Evolutionary conservation across 2,888 invertebrate genomes (phyloP).

Genomic region (Arctia plantaginis): DNA sequence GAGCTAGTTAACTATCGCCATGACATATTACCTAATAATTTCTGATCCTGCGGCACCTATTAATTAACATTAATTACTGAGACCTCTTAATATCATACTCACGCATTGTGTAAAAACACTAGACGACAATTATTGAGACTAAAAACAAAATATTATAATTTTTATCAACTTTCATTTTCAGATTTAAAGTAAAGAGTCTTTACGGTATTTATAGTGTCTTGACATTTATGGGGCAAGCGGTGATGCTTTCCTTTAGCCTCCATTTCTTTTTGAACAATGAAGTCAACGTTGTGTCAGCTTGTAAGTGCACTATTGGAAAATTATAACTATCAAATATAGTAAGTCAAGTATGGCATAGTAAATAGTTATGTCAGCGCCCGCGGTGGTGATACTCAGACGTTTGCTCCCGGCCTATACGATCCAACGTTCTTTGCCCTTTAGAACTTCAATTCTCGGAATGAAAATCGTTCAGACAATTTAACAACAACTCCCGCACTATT

Average conservation of each 20-base stretch:
- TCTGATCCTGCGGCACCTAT: too few species aligned
- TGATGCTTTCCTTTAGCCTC: not conserved
- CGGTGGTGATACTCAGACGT: too few species aligned
- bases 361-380: too few species aligned
- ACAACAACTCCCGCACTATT: too few species aligned
- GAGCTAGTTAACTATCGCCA: too few species aligned
- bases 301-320: constrained; percentile 2
- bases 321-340: not conserved
- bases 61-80: too few species aligned
- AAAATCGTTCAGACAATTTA: too few species aligned
- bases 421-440: too few species aligned
- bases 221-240: constrained; percentile 5
- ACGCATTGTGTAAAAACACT: too few species aligned
- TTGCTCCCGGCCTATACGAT: too few species aligned
- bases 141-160: not conserved
- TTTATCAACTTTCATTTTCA: not conserved
- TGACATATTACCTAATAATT: too few species aligned
- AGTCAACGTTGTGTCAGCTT: not conserved
- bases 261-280: not conserved
- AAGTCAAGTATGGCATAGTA: not conserved
- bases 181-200: constrained; percentile 1
- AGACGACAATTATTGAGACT: not conserved
- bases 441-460: too few species aligned
- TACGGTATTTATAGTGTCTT: constrained; percentile 1
- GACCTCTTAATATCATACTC: not conserved